These are phyloP conservation scores for Styela clava DNA, from an alignment of 23 tunicate species.

Conservation along the genomic window DNA sequence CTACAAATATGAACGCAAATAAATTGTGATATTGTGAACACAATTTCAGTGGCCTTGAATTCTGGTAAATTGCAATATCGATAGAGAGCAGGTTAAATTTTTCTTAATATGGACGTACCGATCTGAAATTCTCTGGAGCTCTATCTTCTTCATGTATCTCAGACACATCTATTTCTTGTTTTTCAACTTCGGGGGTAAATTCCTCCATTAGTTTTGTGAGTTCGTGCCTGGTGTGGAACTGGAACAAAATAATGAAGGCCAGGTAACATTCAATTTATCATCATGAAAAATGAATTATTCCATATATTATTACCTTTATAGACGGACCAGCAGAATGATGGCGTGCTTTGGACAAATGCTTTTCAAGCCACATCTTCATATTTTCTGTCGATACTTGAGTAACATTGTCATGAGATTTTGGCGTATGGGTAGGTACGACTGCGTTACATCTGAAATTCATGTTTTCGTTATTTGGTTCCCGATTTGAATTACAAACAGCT, in stretches of 20 bases:
- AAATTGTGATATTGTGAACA: background rate
- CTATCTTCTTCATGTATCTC: constrained; percentile 54
- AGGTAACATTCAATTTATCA: no score
- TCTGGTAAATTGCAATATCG: no score
- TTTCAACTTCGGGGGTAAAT: constrained; percentile 45
- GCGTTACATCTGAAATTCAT: constrained; percentile 73
- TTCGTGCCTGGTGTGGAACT: constrained; percentile 29
- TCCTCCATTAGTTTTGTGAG: constrained; percentile 24
- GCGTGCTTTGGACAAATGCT: constrained; percentile 58
- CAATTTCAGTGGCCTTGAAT: background rate
- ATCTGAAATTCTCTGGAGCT: constrained; percentile 64
- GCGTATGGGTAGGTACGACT: constrained; percentile 45
- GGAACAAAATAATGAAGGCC: background rate
- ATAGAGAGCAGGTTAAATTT: no score
- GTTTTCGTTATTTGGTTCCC: no score
- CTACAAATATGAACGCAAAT: constrained; percentile 26
- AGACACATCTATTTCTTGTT: constrained; percentile 47
- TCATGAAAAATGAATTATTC: no score
- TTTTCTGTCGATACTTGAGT: constrained; percentile 38
- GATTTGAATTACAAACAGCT: no score
- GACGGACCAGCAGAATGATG: constrained; percentile 85
- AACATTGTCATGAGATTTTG: constrained; percentile 26
- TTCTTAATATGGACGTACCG: constrained; percentile 37
- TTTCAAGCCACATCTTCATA: constrained; percentile 45
- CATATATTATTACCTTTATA: constrained; percentile 62